Conservation (phyloP, 2,888 invertebrate genomes). For the Pantelozetes paolii region DNA sequence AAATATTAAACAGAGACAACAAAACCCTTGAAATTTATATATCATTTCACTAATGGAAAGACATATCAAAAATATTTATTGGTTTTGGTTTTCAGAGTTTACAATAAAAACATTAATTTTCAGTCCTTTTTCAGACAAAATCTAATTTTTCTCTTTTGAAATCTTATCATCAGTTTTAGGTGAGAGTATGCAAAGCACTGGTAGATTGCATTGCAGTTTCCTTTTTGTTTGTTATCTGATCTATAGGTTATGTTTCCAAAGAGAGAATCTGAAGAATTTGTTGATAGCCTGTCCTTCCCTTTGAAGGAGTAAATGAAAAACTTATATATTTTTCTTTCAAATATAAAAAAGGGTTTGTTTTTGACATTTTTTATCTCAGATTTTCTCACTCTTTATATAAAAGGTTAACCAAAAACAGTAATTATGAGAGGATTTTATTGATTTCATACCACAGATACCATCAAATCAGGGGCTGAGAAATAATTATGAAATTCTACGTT, state of each 20-base stretch:
- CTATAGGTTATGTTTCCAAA: background rate
- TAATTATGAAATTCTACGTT: too few species aligned
- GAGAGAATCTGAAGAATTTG: background rate
- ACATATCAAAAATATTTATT: too few species aligned
- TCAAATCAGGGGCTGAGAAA: background rate
- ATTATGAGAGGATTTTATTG: background rate
- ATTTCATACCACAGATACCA: background rate
- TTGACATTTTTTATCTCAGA: background rate
- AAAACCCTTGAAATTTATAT: background rate
- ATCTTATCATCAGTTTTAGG: too few species aligned
- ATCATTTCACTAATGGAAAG: too few species aligned
- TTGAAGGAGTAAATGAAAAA: too few species aligned
- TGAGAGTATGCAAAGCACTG: too few species aligned
- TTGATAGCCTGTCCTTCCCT: background rate
- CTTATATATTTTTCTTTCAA: background rate
- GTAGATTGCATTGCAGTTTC: too few species aligned
- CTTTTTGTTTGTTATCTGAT: too few species aligned
- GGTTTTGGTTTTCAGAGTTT: too few species aligned
- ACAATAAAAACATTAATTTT: too few species aligned
- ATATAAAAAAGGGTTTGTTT: slow-evolving; percentile 1
- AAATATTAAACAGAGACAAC: background rate
- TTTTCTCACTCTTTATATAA: background rate
- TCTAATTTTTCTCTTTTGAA: too few species aligned
- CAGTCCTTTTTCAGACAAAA: too few species aligned
- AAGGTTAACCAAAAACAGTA: slow-evolving; percentile 1